These are phyloP conservation scores for Helicoverpa armigera DNA, from an alignment of 1,140 invertebrate species.

Conservation along the genomic window DNA sequence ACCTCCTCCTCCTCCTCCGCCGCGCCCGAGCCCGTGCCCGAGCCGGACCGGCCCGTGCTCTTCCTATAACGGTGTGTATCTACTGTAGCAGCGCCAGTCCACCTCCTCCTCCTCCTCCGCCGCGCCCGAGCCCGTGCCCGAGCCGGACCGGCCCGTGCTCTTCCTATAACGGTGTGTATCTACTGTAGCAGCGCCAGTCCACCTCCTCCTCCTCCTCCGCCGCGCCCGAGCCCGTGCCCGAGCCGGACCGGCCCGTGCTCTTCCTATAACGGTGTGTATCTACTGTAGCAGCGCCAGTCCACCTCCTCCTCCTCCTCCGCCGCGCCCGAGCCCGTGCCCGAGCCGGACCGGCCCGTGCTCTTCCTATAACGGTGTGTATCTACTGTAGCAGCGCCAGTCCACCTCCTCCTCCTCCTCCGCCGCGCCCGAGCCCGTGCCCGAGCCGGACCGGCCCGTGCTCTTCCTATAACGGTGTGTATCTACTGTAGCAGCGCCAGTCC, in stretches of 20 bases:
- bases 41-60: constrained; percentile 75
- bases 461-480: no score
- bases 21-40: constrained; percentile 7
- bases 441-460: no score
- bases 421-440: no score
- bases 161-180: constrained; percentile 76
- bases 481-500: no score
- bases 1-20: constrained; percentile 27
- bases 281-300: constrained; percentile 38
- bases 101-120: constrained; percentile 27
- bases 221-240: constrained; percentile 7
- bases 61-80: constrained; percentile 76
- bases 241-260: constrained; percentile 75
- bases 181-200: constrained; percentile 42
- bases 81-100: constrained; percentile 38
- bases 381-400: no score
- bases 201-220: constrained; percentile 27
- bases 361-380: constrained; percentile 76
- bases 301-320: constrained; percentile 27
- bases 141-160: constrained; percentile 75
- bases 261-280: constrained; percentile 76
- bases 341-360: constrained; percentile 75
- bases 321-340: constrained; percentile 7
- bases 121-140: constrained; percentile 7
- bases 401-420: no score